A percentile compares a stretch with the other conserved stretches of the same genome.
Evolutionary conservation across 2,888 invertebrate species (phyloP).

Genomic region (Drosophila demipolita): DNA sequence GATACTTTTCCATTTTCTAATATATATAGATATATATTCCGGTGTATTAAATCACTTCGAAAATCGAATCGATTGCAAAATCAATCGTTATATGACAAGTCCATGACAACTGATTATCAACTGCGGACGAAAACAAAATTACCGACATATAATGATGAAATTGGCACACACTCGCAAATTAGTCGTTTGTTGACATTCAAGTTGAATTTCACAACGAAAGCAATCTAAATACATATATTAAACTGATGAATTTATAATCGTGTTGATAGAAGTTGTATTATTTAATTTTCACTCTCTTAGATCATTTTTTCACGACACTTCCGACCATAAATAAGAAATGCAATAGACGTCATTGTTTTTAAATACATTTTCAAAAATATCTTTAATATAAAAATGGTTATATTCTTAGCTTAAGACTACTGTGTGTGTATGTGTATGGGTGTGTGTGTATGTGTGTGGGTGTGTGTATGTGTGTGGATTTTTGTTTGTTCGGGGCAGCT

Average conservation of each 20-base stretch:
- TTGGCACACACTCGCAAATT: conserved; percentile 18
- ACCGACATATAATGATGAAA: conserved; percentile 1
- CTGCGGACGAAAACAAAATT: conserved; percentile 17
- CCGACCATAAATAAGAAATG: neutral
- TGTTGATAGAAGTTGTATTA: neutral
- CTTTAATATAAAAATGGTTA: conserved; percentile 76
- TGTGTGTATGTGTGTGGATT: conserved; percentile 19
- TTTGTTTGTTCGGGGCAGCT: conserved; percentile 27
- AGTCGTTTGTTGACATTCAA: conserved; percentile 37
- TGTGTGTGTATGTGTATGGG: conserved; percentile 25
- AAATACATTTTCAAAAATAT: conserved; percentile 75
- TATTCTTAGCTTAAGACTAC: conserved; percentile 59
- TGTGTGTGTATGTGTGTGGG: conserved; percentile 34
- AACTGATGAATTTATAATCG: neutral
- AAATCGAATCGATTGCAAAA: conserved; percentile 4
- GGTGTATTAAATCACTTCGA: neutral
- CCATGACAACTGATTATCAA: conserved; percentile 23
- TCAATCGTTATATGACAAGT: neutral
- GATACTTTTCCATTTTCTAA: neutral
- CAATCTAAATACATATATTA: neutral
- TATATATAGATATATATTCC: neutral
- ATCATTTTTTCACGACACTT: neutral
- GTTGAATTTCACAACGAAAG: conserved; percentile 12
- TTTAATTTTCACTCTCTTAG: neutral
- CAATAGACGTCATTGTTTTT: conserved; percentile 31